Percentiles rank a stretch among this genome's conserved stretches.
Evolutionary conservation across 2,113 vertebrate genomes (phyloP).

Genomic region (Eulacestoma nigropectus): DNA sequence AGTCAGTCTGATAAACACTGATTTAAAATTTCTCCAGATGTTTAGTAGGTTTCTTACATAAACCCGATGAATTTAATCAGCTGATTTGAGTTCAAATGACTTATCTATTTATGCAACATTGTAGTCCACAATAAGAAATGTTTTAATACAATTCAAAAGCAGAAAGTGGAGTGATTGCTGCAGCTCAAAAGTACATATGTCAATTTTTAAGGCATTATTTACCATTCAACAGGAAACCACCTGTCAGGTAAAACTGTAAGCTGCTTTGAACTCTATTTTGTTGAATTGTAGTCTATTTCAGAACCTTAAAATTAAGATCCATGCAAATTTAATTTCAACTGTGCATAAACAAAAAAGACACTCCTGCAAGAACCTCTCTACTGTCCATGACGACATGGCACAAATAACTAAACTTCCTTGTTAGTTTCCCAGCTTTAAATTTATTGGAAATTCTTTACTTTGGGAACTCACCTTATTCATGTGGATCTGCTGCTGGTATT

Average conservation of each 20-base stretch:
- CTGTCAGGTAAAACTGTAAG: not conserved
- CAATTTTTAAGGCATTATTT: not conserved
- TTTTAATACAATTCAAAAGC: not conserved
- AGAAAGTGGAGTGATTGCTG: not conserved
- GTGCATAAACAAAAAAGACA: not conserved
- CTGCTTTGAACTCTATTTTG: not conserved
- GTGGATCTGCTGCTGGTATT: constrained; percentile 95
- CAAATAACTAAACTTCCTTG: not conserved
- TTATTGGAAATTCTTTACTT: not conserved
- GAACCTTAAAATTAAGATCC: not conserved
- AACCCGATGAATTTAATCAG: not conserved
- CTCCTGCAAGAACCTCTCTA: not conserved
- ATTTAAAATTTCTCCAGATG: not conserved
- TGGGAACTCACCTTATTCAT: constrained; percentile 90
- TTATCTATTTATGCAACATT: not conserved
- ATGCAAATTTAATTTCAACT: not conserved
- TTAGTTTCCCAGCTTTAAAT: not conserved
- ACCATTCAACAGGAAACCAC: not conserved
- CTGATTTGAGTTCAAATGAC: not conserved
- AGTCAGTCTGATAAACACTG: not conserved
- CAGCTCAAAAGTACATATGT: not conserved
- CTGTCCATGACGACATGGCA: not conserved
- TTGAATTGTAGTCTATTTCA: not conserved
- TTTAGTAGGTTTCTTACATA: not conserved
- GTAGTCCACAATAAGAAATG: not conserved